Evolutionary conservation across 2,797 vertebrate species (phyloP), one percentile per base, ranked within the genome.

Genomic region (Sebastolobus alascanus): DNA sequence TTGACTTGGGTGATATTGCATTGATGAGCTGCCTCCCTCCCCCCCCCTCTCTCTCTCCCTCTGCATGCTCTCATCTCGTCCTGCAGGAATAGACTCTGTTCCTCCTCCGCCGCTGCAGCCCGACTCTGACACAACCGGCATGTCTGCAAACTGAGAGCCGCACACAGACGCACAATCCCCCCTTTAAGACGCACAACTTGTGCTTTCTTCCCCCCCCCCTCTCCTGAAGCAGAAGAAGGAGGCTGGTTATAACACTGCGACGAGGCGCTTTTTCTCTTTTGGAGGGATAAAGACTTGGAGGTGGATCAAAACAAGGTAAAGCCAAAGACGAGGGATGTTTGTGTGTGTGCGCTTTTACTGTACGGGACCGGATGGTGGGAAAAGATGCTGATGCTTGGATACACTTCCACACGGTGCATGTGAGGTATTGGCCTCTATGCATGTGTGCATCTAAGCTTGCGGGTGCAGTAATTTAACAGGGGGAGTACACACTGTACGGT

Each of bases 41-140:
- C 43, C 56, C 60, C 29, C 78, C 29, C 37, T 27, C 52, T 31
- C 76, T 52, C 79, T 46, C 83, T 59, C 87, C 79, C 88, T 79
- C 82, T 83, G 88, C 91, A 86, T 73, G 85, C 82, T 91, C 90
- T 90, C 84, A 80, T 84, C 90, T 87, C 84, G 86, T 93, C 90
- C 91, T 93, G 93, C 91, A 92, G 92, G 90, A 93, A 89, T 84
- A 87, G 69, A 66, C 82, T 87, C 81, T 90, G 86, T 87, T 52
- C 87, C 86, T 89, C 85, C 88, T 88, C 85, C 89, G 69, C 87
- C 76, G 88, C 92, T 89, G 93, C 92, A 91, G 90, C 91, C 76
- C 13, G 73, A 85, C 81, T 90, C 82, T 74, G 90, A 90, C 91
- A 92, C 84, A 88, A 86, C 77, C 90, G 89, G 92, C 86, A 92